These are phyloP conservation scores for Drosophila flavopinicola DNA, from an alignment of 2,888 invertebrate species.

Conservation along the genomic window DNA sequence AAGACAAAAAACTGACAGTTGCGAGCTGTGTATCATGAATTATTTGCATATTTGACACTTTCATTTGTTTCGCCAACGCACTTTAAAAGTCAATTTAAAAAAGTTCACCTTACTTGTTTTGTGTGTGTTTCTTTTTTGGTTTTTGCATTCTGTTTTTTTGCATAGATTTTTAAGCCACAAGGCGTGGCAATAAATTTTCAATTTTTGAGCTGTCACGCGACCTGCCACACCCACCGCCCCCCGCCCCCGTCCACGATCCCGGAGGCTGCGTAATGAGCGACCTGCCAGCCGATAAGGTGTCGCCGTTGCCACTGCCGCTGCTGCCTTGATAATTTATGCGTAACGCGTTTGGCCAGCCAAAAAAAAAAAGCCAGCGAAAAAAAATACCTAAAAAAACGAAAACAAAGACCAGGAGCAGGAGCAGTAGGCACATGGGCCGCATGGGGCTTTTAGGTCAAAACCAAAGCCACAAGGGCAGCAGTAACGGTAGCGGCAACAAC, in stretches of 20 bases:
- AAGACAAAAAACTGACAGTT: conserved; percentile 20
- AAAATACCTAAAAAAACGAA: conserved; percentile 5
- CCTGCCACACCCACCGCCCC: no score
- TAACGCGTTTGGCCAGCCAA: conserved; percentile 63
- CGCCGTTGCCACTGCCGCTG: conserved; percentile 52
- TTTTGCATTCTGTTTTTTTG: conserved; percentile 13
- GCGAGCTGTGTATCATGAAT: conserved; percentile 8
- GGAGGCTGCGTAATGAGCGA: conserved; percentile 68
- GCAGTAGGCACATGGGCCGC: conserved; percentile 28
- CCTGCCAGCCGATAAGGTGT: conserved; percentile 69
- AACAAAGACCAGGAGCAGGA: conserved; percentile 20
- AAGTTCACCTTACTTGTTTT: conserved; percentile 25
- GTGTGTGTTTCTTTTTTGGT: conserved; percentile 1
- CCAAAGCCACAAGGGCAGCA: conserved; percentile 72
- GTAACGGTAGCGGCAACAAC: conserved; percentile 13
- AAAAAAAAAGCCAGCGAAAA: conserved; percentile 14
- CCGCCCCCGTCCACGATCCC: conserved; percentile 20
- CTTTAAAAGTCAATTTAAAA: conserved; percentile 72
- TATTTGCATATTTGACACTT: conserved; percentile 48
- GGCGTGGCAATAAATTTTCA: conserved; percentile 77
- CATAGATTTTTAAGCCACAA: conserved; percentile 55
- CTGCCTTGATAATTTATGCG: conserved; percentile 71
- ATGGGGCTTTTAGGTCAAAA: conserved; percentile 64
- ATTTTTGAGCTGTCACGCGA: conserved; percentile 73
- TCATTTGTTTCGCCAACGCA: conserved; percentile 22